Evolutionary conservation across 2,113 vertebrate species (phyloP).

Genomic region (rat (Rattus norvegicus)): DNA sequence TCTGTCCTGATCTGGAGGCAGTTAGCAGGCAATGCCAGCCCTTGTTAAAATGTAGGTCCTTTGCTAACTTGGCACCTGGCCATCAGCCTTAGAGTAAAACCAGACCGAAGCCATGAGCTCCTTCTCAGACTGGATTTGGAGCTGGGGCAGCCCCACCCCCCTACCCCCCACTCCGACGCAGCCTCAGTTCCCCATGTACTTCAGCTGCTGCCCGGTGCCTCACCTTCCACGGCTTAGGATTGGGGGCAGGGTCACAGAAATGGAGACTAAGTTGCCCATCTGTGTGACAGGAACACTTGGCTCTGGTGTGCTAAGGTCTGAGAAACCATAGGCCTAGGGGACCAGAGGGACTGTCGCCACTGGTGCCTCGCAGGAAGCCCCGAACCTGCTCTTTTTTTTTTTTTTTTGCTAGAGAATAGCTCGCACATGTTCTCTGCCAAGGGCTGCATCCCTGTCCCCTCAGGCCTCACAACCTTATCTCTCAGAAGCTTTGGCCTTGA

Average conservation of each 20-base stretch:
- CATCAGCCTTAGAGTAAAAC: conserved; percentile 83
- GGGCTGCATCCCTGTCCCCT: no score
- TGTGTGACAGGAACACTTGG: neutral
- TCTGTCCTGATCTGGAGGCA: conserved; percentile 64
- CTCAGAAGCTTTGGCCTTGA: neutral
- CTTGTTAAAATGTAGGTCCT: conserved; percentile 84
- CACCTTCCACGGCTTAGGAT: neutral
- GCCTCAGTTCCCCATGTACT: rapidly evolving
- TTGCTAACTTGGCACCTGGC: conserved; percentile 81
- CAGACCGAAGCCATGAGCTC: conserved; percentile 75
- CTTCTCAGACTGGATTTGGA: conserved; percentile 58
- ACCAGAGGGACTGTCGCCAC: neutral
- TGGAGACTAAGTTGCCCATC: neutral
- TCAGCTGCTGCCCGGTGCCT: neutral
- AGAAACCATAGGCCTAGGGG: neutral
- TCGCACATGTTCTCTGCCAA: neutral
- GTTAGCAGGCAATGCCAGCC: conserved; percentile 77
- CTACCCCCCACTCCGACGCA: rapidly evolving
- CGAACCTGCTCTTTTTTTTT: neutral
- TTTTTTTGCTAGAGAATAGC: neutral
- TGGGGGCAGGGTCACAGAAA: neutral
- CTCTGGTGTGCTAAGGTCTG: neutral
- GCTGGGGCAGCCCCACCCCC: neutral
- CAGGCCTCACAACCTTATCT: neutral
- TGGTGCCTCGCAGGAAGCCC: neutral